Evolutionary conservation across 1,140 invertebrate species (phyloP), one percentile per base, ranked within the genome.

Genomic region (Sminthurides bifidus): DNA sequence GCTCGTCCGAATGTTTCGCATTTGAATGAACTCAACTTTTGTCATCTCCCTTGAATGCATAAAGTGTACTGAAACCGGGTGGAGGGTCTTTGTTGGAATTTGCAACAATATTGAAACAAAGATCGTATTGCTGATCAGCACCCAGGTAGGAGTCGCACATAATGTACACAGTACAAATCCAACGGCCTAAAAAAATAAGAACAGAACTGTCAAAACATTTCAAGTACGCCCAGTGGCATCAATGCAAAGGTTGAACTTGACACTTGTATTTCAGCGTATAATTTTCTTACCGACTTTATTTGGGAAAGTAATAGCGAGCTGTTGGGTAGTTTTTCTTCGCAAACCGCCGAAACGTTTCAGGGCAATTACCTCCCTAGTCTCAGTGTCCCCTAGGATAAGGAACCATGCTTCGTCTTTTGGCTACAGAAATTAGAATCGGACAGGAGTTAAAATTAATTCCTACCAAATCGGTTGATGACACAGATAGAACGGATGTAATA

Each of bases 391-490:
- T 1, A 98, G 71, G 0, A 92, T 77, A 0, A 96, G 65, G 70
- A 97, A 86, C 93, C 93, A 98, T 43, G 89, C 87, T 71, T 97
- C 92, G 63, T 92, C 89, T 73, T 97, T 97, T 5, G 83, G 80
- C 43, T 56, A 51, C 12, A 45, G 33, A 24, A 51, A 19, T 6
- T 53, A 26, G 26, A 21, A 53, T 49, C 38, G 31, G 6, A 27
- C 29, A 10, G 24, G 12, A 26, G 12, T 5, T 27, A 21, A 8
- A 26, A 14, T 14, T 48, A 48, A 48, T 10, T 27, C 21, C 8
- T 35, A 10, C 10, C n/a, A 10, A 35, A 35, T 10, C 33, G 10
- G 33, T 35, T 12, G 10, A 21, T 10, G 41, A 40, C 45, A 38
- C 26, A n/a, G n/a, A 24, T 53, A 49, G 14, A 33, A 33, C 30